Percentiles rank a stretch among this genome's conserved stretches.
These are phyloP conservation scores for Mesoligia furuncula DNA, from an alignment of 2,888 invertebrate genomes.

Conservation along the genomic window DNA sequence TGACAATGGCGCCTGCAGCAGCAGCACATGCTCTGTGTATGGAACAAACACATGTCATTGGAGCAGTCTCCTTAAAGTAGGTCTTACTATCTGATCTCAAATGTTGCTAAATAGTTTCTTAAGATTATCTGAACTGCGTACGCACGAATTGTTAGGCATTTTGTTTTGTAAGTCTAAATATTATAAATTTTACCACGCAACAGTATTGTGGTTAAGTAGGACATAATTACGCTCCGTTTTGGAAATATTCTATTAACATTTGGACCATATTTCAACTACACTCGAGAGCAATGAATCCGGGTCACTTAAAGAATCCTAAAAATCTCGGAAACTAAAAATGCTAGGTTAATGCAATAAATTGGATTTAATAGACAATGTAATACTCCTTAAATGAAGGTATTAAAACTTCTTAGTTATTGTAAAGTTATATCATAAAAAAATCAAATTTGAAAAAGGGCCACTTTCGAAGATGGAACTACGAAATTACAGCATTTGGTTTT, in stretches of 20 bases:
- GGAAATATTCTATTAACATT: constrained; percentile 20
- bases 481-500: too few relatives aligned
- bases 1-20: neutral
- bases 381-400: too few relatives aligned
- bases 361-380: too few relatives aligned
- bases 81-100: constrained; percentile 20
- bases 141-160: constrained; percentile 48
- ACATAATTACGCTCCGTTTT: constrained; percentile 26
- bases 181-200: constrained; percentile 41
- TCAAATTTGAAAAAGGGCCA: too few relatives aligned
- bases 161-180: constrained; percentile 42
- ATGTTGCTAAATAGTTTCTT: constrained; percentile 45
- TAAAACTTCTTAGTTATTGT: too few relatives aligned
- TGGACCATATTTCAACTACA: constrained; percentile 10
- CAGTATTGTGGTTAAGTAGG: constrained; percentile 29
- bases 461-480: too few relatives aligned
- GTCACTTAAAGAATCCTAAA: too few relatives aligned
- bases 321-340: too few relatives aligned
- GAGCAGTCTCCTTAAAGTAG: neutral
- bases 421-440: too few relatives aligned
- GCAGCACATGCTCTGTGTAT: too few relatives aligned
- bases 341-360: too few relatives aligned
- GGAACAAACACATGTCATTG: neutral
- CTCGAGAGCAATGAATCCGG: too few relatives aligned
- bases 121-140: constrained; percentile 42